These are phyloP conservation scores for Poeciliopsis retropinna DNA, from an alignment of 2,113 vertebrate genomes.

Conservation along the genomic window DNA sequence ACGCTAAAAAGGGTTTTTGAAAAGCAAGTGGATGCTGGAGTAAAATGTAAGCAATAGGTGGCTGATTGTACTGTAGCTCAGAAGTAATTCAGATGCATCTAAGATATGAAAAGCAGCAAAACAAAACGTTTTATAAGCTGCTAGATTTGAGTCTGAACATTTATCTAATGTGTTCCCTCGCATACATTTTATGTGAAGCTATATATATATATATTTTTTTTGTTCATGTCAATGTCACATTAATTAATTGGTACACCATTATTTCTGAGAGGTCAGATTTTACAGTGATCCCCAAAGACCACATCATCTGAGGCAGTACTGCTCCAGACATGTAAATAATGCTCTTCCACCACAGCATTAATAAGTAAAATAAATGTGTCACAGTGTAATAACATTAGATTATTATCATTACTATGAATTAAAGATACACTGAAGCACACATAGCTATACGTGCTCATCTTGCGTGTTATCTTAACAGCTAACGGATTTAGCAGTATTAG, in stretches of 20 bases:
- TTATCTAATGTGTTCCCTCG: constrained; percentile 23
- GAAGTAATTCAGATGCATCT: constrained; percentile 40
- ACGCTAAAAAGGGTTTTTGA: constrained; percentile 11
- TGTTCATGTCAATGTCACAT: constrained; percentile 10
- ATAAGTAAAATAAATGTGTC: constrained; percentile 17
- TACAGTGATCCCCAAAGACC: neutral
- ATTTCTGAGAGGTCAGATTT: neutral
- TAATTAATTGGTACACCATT: neutral
- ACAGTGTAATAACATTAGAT: constrained; percentile 9
- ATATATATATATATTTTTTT: neutral
- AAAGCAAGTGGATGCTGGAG: constrained; percentile 1
- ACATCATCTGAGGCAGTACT: neutral
- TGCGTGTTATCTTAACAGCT: neutral
- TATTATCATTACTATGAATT: neutral
- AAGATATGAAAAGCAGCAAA: constrained; percentile 34
- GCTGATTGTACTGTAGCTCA: constrained; percentile 17
- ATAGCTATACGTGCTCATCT: neutral
- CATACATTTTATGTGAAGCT: constrained; percentile 14
- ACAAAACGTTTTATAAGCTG: constrained; percentile 16
- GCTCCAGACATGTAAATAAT: constrained; percentile 15
- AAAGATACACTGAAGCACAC: constrained; percentile 2
- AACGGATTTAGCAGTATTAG: constrained; percentile 4
- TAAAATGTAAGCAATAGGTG: constrained; percentile 9
- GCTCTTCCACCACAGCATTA: constrained; percentile 12
- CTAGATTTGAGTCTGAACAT: constrained; percentile 25